These are phyloP conservation scores for Acleris sparsana DNA, from an alignment of 2,888 invertebrate species.

Conservation along the genomic window DNA sequence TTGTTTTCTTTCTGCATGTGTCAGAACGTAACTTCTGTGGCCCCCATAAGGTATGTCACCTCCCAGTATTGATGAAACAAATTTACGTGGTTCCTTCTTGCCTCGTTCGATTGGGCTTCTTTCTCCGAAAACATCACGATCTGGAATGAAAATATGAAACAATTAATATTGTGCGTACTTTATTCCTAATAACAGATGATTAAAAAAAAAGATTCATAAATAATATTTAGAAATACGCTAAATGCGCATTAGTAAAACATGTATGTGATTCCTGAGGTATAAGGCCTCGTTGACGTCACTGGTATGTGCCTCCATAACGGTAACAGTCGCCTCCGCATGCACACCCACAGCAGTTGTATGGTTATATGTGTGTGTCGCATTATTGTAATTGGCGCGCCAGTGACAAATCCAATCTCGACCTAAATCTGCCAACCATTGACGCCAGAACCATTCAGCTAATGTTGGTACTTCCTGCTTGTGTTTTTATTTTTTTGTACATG, in stretches of 20 bases:
- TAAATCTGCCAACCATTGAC: constrained; percentile 60
- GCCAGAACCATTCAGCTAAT: constrained; percentile 44
- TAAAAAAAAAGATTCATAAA: background rate
- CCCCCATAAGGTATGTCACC: constrained; percentile 93
- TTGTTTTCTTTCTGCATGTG: constrained; percentile 91
- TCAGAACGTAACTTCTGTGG: constrained; percentile 88
- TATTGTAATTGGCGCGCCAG: constrained; percentile 68
- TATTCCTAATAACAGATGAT: background rate
- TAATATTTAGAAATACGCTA: background rate
- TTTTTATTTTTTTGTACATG: constrained; percentile 40
- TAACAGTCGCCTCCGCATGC: constrained; percentile 76
- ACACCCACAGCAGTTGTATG: constrained; percentile 55
- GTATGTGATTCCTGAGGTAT: constrained; percentile 73
- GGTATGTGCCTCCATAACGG: constrained; percentile 83
- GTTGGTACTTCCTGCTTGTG: constrained; percentile 46
- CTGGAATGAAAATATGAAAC: constrained; percentile 63
- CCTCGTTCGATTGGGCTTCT: constrained; percentile 63
- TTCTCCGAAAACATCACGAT: constrained; percentile 81
- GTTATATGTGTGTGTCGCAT: constrained; percentile 55
- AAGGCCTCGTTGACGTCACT: constrained; percentile 80
- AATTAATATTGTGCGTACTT: constrained; percentile 14
- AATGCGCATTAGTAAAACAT: constrained; percentile 64
- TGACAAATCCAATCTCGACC: constrained; percentile 73
- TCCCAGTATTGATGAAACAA: constrained; percentile 91
- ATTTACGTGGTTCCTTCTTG: constrained; percentile 84